Conservation (phyloP, 2,888 invertebrate species). For the Lumbricus terrestris region DNA sequence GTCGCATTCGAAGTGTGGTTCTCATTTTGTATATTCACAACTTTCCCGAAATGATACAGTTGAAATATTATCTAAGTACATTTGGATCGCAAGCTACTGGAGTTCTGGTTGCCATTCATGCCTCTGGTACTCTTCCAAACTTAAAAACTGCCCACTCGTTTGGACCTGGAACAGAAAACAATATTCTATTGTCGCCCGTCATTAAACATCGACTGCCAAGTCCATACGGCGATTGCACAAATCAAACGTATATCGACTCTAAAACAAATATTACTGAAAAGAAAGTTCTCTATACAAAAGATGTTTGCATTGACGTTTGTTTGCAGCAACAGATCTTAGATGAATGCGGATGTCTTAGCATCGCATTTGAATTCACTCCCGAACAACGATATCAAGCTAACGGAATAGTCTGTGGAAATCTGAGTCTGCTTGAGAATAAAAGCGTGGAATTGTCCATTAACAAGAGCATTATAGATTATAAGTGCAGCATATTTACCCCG, state of each 20-base stretch:
- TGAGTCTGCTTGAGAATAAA: too few relatives aligned
- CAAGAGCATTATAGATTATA: too few relatives aligned
- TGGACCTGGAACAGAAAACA: slow-evolving; percentile 24
- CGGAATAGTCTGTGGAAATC: too few relatives aligned
- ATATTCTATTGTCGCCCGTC: background rate
- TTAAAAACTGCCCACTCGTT: background rate
- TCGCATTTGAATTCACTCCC: background rate
- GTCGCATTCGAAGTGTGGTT: background rate
- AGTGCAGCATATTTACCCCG: too few relatives aligned
- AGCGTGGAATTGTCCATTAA: too few relatives aligned
- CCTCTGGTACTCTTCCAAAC: too few relatives aligned
- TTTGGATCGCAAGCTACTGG: slow-evolving; percentile 18
- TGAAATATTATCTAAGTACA: background rate
- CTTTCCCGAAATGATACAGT: background rate
- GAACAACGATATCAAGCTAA: too few relatives aligned
- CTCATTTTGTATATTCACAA: slow-evolving; percentile 14
- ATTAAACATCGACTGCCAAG: background rate
- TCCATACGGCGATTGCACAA: too few relatives aligned
- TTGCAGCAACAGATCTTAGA: too few relatives aligned
- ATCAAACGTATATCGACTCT: background rate
- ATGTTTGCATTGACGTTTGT: too few relatives aligned
- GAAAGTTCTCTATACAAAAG: background rate
- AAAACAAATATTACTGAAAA: background rate
- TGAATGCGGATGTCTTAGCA: too few relatives aligned
- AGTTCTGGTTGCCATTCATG: background rate